phyloP scores from a whole-genome alignment of 2,113 vertebrate species.

The Stigmatopora nigra region DNA sequence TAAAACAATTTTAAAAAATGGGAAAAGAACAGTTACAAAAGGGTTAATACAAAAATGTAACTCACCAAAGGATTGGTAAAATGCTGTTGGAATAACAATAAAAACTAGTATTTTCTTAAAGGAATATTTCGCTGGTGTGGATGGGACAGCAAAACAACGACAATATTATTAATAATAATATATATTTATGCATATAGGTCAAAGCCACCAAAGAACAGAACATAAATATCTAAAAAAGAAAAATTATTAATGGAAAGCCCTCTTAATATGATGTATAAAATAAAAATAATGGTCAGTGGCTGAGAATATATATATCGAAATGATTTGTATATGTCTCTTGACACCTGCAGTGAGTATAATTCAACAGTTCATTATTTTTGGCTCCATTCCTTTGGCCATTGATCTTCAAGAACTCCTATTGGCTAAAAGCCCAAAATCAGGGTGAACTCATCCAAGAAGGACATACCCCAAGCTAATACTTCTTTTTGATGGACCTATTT shows the following conservation, averaged over 20 bases:
- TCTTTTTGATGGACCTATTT: slow-evolving; percentile 8
- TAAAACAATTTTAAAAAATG: neutral
- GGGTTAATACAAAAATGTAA: neutral
- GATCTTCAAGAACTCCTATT: slow-evolving; percentile 1
- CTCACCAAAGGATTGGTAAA: too few species aligned
- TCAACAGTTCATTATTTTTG: slow-evolving; percentile 6
- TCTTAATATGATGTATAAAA: neutral
- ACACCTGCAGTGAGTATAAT: neutral
- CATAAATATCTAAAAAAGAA: slow-evolving; percentile 23
- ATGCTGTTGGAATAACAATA: neutral
- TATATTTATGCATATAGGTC: neutral
- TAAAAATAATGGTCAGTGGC: slow-evolving; percentile 3
- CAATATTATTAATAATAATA: slow-evolving; percentile 6
- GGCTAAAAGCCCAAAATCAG: neutral
- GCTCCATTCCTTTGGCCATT: neutral
- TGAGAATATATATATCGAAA: slow-evolving; percentile 9
- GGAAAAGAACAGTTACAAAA: neutral
- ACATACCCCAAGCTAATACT: neutral
- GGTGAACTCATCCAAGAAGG: neutral
- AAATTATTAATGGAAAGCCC: slow-evolving; percentile 6
- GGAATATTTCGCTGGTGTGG: slow-evolving; percentile 14
- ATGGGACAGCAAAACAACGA: slow-evolving; percentile 2
- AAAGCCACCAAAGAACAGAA: slow-evolving; percentile 22
- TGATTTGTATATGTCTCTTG: neutral
- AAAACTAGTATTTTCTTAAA: slow-evolving; percentile 14